Percentiles rank a stretch among this genome's conserved stretches.
Evolutionary conservation across 2,113 vertebrate species (phyloP).

Genomic region (Syngnathoides biaculeatus): DNA sequence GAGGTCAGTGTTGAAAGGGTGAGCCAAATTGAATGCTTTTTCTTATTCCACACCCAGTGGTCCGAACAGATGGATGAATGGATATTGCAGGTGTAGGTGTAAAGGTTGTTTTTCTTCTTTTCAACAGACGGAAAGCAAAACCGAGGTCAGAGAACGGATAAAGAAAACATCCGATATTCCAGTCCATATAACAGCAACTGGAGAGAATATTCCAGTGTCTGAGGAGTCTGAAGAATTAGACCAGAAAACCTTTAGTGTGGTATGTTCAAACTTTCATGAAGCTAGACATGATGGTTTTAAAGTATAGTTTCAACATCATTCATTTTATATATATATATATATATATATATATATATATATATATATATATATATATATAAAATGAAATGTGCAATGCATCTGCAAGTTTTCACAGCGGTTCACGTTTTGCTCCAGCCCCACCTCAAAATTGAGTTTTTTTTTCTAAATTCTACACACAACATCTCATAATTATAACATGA

Average conservation of each 20-base stretch:
- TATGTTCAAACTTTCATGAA: slow-evolving; percentile 58
- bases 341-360: too few relatives aligned
- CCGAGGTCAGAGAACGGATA: slow-evolving; percentile 80
- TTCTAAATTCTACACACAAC: too few relatives aligned
- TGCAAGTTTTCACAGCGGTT: too few relatives aligned
- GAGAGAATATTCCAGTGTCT: slow-evolving; percentile 80
- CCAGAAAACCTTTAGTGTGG: slow-evolving; percentile 98
- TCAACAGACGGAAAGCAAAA: slow-evolving; percentile 79
- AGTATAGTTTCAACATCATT: background rate
- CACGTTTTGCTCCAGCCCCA: too few relatives aligned
- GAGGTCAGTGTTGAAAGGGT: slow-evolving; percentile 81
- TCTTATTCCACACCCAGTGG: background rate
- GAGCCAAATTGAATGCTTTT: slow-evolving; percentile 36
- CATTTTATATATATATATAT: too few relatives aligned
- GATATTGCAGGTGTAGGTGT: background rate
- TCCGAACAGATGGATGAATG: background rate
- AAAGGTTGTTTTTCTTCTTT: background rate
- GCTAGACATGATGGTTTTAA: background rate
- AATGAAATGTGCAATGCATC: too few relatives aligned
- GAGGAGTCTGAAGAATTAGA: slow-evolving; percentile 96
- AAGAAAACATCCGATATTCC: slow-evolving; percentile 84
- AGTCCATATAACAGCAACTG: slow-evolving; percentile 83
- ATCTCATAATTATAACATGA: too few relatives aligned
- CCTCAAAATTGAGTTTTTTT: too few relatives aligned
- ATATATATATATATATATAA: too few relatives aligned